phyloP scores from a whole-genome alignment of 2,797 vertebrate genomes.

The Lepilemur septentrionalis region DNA sequence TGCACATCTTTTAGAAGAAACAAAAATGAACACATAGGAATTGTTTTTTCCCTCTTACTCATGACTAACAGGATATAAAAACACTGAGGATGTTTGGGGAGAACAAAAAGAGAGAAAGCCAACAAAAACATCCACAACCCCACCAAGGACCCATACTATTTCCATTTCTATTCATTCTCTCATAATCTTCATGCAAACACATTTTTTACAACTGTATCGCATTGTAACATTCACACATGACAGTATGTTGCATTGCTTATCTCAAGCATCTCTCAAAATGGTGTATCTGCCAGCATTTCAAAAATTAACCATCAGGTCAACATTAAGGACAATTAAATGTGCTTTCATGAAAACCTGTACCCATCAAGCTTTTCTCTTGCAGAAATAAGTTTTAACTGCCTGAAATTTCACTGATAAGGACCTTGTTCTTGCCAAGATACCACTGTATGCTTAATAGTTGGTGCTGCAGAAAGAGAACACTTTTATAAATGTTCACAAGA shows the following conservation, averaged over 20 bases:
- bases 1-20: neutral
- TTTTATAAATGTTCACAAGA: neutral
- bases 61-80: neutral
- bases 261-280: neutral
- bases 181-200: neutral
- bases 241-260: neutral
- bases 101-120: neutral
- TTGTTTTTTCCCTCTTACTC: neutral
- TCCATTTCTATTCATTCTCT: neutral
- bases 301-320: conserved; percentile 45
- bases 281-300: neutral
- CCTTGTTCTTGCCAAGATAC: neutral
- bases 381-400: neutral
- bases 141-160: neutral
- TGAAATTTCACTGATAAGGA: neutral
- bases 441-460: neutral
- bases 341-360: neutral
- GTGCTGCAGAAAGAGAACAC: neutral
- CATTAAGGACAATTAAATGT: conserved; percentile 15
- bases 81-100: neutral
- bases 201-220: neutral
- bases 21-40: neutral
- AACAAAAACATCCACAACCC: neutral
- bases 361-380: neutral
- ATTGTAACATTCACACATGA: neutral